Conservation (phyloP, 2,797 vertebrate genomes). For the Oreochromis grahami region DNA sequence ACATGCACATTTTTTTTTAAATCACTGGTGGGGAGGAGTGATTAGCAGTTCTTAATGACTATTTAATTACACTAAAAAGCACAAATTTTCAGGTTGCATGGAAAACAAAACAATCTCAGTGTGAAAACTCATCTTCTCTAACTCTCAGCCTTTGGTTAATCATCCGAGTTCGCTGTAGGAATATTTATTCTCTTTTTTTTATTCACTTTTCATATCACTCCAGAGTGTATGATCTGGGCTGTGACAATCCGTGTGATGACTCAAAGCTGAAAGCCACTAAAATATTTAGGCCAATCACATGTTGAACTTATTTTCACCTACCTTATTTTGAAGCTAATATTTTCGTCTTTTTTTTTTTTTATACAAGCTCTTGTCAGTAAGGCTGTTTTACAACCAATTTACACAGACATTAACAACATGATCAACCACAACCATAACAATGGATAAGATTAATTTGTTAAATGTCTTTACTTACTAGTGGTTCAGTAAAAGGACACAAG, state of each 20-base stretch:
- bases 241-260: background rate
- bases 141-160: conserved; percentile 44
- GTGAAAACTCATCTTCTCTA: background rate
- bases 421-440: rapidly evolving
- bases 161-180: conserved; percentile 10
- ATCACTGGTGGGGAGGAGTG: background rate
- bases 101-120: background rate
- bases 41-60: background rate
- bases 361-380: background rate
- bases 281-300: background rate
- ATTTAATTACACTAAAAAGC: background rate
- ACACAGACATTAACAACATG: background rate
- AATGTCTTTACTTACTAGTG: background rate
- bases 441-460: background rate
- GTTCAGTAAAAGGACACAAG: background rate
- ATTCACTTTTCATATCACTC: conserved; percentile 33
- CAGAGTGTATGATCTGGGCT: background rate
- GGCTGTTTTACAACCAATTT: rapidly evolving
- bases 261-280: background rate
- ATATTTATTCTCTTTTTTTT: conserved; percentile 32
- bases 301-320: background rate
- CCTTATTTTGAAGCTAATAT: background rate
- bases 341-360: background rate
- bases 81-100: background rate
- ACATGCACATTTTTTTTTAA: background rate